Conservation (phyloP, 2,797 vertebrate genomes). For the Lophius americanus region DNA sequence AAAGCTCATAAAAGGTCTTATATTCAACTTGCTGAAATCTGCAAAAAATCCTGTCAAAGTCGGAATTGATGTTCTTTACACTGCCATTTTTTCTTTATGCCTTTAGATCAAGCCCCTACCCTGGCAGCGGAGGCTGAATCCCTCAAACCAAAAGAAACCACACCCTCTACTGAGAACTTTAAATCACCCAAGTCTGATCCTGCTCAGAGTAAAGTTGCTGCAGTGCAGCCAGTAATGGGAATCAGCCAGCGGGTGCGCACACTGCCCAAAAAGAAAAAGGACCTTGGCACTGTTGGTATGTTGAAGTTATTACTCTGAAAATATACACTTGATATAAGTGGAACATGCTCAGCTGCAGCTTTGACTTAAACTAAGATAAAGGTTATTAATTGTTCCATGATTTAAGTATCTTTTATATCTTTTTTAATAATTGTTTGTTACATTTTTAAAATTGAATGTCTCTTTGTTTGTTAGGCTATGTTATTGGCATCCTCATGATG, state of each 20-base stretch:
- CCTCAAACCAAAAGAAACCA: slow-evolving; percentile 17
- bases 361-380: background rate
- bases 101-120: slow-evolving; percentile 63
- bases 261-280: slow-evolving; percentile 90
- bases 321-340: background rate
- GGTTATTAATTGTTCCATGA: background rate
- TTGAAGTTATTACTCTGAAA: slow-evolving; percentile 4
- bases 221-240: slow-evolving; percentile 87
- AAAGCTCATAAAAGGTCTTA: too few relatives aligned
- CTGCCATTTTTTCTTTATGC: slow-evolving; percentile 13
- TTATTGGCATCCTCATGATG: slow-evolving; percentile 81
- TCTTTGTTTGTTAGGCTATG: slow-evolving; percentile 69
- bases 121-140: slow-evolving; percentile 24
- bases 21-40: too few relatives aligned
- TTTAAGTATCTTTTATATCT: background rate
- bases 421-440: background rate
- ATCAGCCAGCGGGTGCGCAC: slow-evolving; percentile 90
- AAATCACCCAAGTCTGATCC: slow-evolving; percentile 70
- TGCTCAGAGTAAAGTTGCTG: slow-evolving; percentile 76
- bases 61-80: background rate
- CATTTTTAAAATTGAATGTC: background rate
- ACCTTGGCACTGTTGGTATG: slow-evolving; percentile 88
- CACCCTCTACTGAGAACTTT: slow-evolving; percentile 61
- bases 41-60: too few relatives aligned
- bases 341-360: background rate